phyloP scores from a whole-genome alignment of 2,888 invertebrate species.

The Eulithis prunata region DNA sequence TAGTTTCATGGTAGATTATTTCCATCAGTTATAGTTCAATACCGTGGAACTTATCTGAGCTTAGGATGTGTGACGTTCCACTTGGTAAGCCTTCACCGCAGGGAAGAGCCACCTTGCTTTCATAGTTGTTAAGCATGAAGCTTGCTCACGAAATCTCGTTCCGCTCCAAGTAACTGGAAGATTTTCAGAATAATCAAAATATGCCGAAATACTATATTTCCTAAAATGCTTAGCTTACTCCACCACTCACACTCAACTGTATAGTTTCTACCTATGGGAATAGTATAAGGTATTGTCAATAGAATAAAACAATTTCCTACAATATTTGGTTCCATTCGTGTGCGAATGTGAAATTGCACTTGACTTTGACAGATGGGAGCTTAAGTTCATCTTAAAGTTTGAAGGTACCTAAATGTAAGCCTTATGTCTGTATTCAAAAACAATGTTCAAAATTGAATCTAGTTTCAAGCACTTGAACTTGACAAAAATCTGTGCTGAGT shows the following conservation, averaged over 20 bases:
- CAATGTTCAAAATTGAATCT: too few species aligned
- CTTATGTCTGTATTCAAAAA: too few species aligned
- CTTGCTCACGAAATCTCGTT: conserved; percentile 49
- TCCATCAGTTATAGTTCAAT: conserved; percentile 40
- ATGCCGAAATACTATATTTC: conserved; percentile 31
- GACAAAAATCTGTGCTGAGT: too few species aligned
- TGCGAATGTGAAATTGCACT: background rate
- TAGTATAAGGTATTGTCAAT: background rate
- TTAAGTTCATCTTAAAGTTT: too few species aligned
- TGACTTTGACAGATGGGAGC: background rate
- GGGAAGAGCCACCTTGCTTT: conserved; percentile 59
- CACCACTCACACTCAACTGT: conserved; percentile 5
- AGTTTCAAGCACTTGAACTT: too few species aligned
- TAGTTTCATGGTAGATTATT: conserved; percentile 19
- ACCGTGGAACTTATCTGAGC: conserved; percentile 64
- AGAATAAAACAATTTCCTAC: conserved; percentile 10
- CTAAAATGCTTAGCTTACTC: conserved; percentile 7
- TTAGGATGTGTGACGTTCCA: conserved; percentile 55
- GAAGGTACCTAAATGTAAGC: too few species aligned
- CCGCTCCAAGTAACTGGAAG: conserved; percentile 70
- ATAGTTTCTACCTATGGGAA: conserved; percentile 1
- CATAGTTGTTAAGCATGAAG: conserved; percentile 52
- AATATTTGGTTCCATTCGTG: background rate
- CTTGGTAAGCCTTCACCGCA: conserved; percentile 60
- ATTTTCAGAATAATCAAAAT: conserved; percentile 63